These are phyloP conservation scores for Criorhina ranunculi DNA, from an alignment of 2,888 invertebrate genomes.

Conservation along the genomic window DNA sequence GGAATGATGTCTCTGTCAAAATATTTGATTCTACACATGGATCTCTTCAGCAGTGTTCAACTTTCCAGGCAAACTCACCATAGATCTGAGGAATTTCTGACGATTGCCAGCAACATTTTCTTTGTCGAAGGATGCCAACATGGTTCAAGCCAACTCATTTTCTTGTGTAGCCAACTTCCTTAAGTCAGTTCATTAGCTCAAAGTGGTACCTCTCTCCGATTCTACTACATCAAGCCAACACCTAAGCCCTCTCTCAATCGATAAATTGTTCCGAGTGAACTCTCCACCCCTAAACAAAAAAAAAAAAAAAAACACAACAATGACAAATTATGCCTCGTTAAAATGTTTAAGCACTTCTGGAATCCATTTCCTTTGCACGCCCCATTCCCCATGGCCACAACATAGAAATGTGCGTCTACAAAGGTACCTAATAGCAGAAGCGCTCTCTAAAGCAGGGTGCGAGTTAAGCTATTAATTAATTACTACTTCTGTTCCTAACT, in stretches of 20 bases:
- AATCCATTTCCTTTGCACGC: constrained; percentile 61
- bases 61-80: no score
- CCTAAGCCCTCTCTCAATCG: not conserved
- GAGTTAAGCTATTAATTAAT: constrained; percentile 76
- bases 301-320: constrained; percentile 35
- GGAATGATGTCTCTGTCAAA: no score
- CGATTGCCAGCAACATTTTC: no score
- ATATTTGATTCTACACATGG: no score
- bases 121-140: no score
- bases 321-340: constrained; percentile 70
- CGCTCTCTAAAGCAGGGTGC: constrained; percentile 10
- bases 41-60: no score
- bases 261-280: constrained; percentile 19
- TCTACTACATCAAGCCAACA: not conserved
- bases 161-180: not conserved
- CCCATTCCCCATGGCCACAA: constrained; percentile 9
- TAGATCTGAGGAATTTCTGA: no score
- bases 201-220: not conserved
- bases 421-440: constrained; percentile 17
- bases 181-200: not conserved
- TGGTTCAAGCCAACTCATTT: no score
- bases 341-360: constrained; percentile 70
- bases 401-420: not conserved
- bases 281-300: not conserved
- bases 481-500: constrained; percentile 64